A percentile compares a stretch with the other conserved stretches of the same genome.
phyloP scores from a whole-genome alignment of 2,888 invertebrate genomes.

The Dasypolia templi region DNA sequence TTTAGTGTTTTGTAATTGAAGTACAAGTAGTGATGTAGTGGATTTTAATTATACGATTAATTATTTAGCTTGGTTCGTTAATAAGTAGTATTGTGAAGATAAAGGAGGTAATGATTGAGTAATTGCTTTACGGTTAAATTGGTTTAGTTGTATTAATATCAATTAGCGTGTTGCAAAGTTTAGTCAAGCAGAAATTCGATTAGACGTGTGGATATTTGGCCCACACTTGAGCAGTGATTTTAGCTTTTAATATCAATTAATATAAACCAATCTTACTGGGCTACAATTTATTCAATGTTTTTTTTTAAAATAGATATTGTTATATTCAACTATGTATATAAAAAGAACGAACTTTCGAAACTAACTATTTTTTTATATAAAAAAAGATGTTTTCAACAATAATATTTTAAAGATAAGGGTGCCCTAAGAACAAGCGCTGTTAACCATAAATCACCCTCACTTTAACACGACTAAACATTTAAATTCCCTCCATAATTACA shows the following conservation, averaged over 20 bases:
- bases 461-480: background rate
- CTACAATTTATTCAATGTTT: background rate
- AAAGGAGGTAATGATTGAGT: conserved; percentile 30
- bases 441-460: conserved; percentile 11
- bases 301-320: background rate
- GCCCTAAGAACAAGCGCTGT: background rate
- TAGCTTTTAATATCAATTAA: background rate
- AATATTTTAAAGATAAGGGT: too few relatives aligned
- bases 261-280: background rate
- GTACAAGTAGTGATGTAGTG: conserved; percentile 61
- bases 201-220: conserved; percentile 19
- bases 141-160: conserved; percentile 35
- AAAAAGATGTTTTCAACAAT: too few relatives aligned
- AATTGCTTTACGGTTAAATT: conserved; percentile 33
- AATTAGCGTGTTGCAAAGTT: conserved; percentile 19
- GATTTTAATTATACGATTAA: conserved; percentile 65
- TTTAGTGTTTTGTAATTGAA: conserved; percentile 66
- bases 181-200: conserved; percentile 29
- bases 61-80: conserved; percentile 44
- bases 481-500: conserved; percentile 27
- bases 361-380: too few relatives aligned
- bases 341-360: background rate
- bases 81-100: conserved; percentile 33
- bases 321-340: background rate
- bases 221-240: background rate